Base-by-base conservation (phyloP, 2,888 invertebrate species). In the Camponotus fellah region DNA sequence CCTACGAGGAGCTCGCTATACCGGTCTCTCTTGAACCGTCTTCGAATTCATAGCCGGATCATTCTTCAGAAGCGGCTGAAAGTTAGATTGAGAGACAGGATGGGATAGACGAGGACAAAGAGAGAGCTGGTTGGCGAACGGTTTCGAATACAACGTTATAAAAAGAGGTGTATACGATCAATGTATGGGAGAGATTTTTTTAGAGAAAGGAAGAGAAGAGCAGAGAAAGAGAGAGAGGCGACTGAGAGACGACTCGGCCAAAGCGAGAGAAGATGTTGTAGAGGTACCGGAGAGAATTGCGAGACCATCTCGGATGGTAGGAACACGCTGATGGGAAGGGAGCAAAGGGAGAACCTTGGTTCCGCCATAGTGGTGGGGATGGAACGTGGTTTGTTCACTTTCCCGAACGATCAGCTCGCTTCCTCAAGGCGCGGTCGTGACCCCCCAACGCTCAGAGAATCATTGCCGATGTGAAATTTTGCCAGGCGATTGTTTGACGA, bases 311-410 rank as follows among this genome's bases (percentile, higher is more conserved):
- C 84, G 86, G 88, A 90, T 89, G 86, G 91, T 88, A 88, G 87
- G 87, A 86, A 86, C 82, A 85, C 86, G 86, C 84, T 80, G 88
- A 89, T 88, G 88, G 88, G 83, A 85, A 87, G 82, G 86, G 90
- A 85, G 90, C 86, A 89, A 89, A 89, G 87, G 88, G 87, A 88
- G 91, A 87, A 89, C 90, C 90, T 89, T 87, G 88, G 88, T 92
- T 92, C 91, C 89, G 86, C 82, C 87, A 91, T 90, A 82, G 82
- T 92, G 92, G 94, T 91, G 93, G 94, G 94, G 94, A 94, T 94
- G 94, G 94, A 94, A 94, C 94, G 94, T 92, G 93, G 94, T 93
- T 94, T 92, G 94, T 94, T 94, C 94, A 94, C 94, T 94, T 94
- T 94, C 94, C 94, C 94, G 93, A 92, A 93, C 91, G 93, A 90